A percentile compares a stretch with the other conserved stretches of the same genome.
Conservation (phyloP, 1,140 invertebrate genomes). For the Cardiocondyla obscurior region DNA sequence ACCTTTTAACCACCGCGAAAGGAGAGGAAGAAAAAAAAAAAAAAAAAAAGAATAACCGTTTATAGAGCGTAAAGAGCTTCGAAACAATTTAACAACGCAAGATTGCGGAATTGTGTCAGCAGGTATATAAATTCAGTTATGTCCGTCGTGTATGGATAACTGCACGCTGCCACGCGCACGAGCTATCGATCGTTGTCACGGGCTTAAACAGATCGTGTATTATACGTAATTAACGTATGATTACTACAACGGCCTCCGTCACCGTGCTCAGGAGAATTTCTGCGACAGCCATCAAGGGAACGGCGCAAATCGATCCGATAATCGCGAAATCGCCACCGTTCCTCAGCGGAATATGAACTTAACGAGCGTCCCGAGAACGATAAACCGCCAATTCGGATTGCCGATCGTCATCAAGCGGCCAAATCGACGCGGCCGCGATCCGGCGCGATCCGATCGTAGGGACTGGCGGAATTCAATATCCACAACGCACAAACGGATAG, state of each 20-base stretch:
- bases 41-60: neutral
- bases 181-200: conserved; percentile 22
- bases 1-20: neutral
- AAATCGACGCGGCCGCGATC: neutral
- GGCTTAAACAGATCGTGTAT: conserved; percentile 61
- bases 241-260: conserved; percentile 49
- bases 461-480: conserved; percentile 43
- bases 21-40: neutral
- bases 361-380: conserved; percentile 46
- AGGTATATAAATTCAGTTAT: conserved; percentile 5
- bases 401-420: neutral
- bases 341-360: conserved; percentile 38
- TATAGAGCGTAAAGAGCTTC: neutral
- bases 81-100: neutral
- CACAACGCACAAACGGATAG: conserved; percentile 40
- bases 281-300: conserved; percentile 32
- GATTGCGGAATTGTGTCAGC: neutral
- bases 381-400: conserved; percentile 39
- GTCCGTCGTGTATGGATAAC: neutral
- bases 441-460: conserved; percentile 11
- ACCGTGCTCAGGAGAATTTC: conserved; percentile 42
- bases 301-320: conserved; percentile 59
- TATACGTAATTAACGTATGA: conserved; percentile 64
- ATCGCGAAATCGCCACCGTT: conserved; percentile 49
- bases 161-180: neutral